Percentiles rank a stretch among this genome's conserved stretches.
These are phyloP conservation scores for Drosophila anomelani DNA, from an alignment of 2,888 invertebrate genomes.

Conservation along the genomic window DNA sequence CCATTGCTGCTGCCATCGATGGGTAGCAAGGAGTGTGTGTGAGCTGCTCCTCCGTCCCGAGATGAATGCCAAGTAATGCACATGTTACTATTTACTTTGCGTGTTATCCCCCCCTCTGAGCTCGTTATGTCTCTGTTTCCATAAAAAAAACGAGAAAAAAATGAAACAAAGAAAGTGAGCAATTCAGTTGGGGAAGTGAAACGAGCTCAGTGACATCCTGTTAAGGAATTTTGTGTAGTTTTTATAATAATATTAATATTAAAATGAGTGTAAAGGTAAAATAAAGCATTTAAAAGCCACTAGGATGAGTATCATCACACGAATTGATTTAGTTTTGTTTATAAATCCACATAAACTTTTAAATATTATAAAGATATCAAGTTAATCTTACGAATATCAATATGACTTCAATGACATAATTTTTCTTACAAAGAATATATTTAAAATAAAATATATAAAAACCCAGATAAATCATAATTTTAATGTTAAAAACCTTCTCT, in stretches of 20 bases:
- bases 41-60: slow-evolving; percentile 27
- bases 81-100: slow-evolving; percentile 81
- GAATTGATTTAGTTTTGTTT: no score
- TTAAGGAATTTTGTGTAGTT: not conserved
- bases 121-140: slow-evolving; percentile 18
- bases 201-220: slow-evolving; percentile 31
- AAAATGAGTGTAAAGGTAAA: no score
- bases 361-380: no score
- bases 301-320: not conserved
- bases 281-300: not conserved
- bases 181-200: not conserved
- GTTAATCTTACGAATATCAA: no score
- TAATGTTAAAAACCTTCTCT: no score
- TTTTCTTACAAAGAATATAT: not conserved
- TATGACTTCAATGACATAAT: not conserved
- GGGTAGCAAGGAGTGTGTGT: not conserved
- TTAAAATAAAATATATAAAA: not conserved
- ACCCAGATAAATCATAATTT: no score
- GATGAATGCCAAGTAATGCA: slow-evolving; percentile 80
- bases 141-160: slow-evolving; percentile 6
- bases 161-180: slow-evolving; percentile 28
- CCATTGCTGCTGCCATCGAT: slow-evolving; percentile 5
- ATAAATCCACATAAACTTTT: no score
- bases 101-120: slow-evolving; percentile 50
- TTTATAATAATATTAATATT: no score